Base-by-base conservation (phyloP, 2,797 vertebrate species). In the Emydoidea blandingii region DNA sequence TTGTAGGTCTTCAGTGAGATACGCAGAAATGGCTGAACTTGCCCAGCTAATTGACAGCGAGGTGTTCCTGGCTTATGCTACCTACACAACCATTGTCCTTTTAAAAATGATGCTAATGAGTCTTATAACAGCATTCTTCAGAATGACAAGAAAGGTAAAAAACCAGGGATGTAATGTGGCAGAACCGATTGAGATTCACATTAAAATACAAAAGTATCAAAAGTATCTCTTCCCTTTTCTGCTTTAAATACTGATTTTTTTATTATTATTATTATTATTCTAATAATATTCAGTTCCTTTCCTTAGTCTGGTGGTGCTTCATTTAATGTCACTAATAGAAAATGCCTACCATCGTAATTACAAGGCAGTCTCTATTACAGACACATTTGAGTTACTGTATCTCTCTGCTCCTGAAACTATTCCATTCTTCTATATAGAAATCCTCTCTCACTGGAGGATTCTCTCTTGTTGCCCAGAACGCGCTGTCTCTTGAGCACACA, bases 71-170 rank as follows among this genome's bases (percentile, higher is more conserved):
- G 98, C 98, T 31, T 99, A 97, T 29, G 96, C 98, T 14, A 98
- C 98, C 16, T 99, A 99, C 5, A 2, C 98, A 15, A 94, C 97
- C 1, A 97, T 99, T 74, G 78, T 99, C 84, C 96, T 99, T 81
- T 79, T 98, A 2, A 99, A 99, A 97, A 99, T 99, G 98, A 98
- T 99, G 99, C 29, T 99, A 2, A 98, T 99, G 98, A 98, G 98
- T 21, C 2, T 65, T 16, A 0, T 97, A 23, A 99, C 99, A 1
- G 92, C 62, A 0, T 99, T 98, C 96, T 98, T 97, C 92, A 98
- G 99, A 95, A 0, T 99, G 0, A 98, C 98, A 3, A 98, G 96
- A 92, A 99, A 99, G 99, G 99, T 99, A 97, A 97, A 97, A 44
- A 62, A 31, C 27, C 25, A 8, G 54, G 78, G 85, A 78, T 93